Evolutionary conservation across 2,113 vertebrate genomes (phyloP).

Genomic region (Sphaerodactylus townsendi): DNA sequence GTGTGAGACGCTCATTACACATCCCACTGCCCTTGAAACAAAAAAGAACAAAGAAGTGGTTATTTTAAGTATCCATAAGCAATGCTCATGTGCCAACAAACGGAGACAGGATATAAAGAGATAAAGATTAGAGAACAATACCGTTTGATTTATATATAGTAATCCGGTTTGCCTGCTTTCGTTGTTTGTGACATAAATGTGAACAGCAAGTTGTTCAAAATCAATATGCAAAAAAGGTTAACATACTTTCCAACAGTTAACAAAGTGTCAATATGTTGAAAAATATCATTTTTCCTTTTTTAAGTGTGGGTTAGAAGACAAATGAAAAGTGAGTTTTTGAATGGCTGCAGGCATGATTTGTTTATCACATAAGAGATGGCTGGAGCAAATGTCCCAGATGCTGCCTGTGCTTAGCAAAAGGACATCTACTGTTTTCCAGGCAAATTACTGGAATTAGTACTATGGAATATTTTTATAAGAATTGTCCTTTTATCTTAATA

Average conservation of each 20-base stretch:
- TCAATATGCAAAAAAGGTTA: not conserved
- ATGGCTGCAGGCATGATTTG: slow-evolving; percentile 10
- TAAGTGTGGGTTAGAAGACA: slow-evolving; percentile 5
- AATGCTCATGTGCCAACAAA: slow-evolving; percentile 63
- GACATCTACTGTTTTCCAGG: not conserved
- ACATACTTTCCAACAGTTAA: slow-evolving; percentile 12
- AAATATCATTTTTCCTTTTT: slow-evolving; percentile 14
- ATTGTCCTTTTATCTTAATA: not conserved
- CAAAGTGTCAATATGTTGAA: slow-evolving; percentile 17
- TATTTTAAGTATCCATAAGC: slow-evolving; percentile 67
- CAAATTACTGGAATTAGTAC: not conserved
- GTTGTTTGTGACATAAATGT: slow-evolving; percentile 56
- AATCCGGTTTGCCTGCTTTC: slow-evolving; percentile 61
- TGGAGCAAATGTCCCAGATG: not conserved
- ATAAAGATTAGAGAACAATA: slow-evolving; percentile 69
- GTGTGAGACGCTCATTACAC: slow-evolving; percentile 29
- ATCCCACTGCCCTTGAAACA: slow-evolving; percentile 51
- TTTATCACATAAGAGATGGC: fast-evolving
- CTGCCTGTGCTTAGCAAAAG: not conserved
- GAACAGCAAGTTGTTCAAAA: slow-evolving; percentile 59
- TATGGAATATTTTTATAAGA: not conserved
- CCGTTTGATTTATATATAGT: slow-evolving; percentile 59
- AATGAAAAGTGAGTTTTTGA: slow-evolving; percentile 1
- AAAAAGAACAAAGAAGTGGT: slow-evolving; percentile 53
- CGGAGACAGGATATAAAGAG: slow-evolving; percentile 62